A percentile compares a stretch with the other conserved stretches of the same genome.
These are phyloP conservation scores for Corella eumyota DNA, from an alignment of 23 tunicate genomes.

Conservation along the genomic window DNA sequence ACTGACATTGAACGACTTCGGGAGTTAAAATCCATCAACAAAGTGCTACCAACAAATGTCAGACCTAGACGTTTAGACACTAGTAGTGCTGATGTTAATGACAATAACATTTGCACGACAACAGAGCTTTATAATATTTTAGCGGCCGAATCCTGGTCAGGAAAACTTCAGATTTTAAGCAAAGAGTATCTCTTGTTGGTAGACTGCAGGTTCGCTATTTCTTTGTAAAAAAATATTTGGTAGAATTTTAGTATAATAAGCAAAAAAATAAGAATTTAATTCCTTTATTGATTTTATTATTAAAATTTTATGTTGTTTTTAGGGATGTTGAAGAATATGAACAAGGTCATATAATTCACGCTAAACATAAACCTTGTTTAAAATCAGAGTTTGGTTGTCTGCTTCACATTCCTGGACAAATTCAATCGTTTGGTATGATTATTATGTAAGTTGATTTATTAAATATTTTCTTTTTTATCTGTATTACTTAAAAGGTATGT, in stretches of 20 bases:
- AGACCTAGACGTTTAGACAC: slow-evolving; percentile 16
- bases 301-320: not conserved
- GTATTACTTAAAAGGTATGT: too few species aligned
- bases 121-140: slow-evolving; percentile 53
- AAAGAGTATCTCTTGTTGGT: slow-evolving; percentile 29
- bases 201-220: slow-evolving; percentile 92
- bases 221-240: too few species aligned
- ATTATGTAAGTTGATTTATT: slow-evolving; percentile 57
- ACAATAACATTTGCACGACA: slow-evolving; percentile 3
- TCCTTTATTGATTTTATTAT: too few species aligned
- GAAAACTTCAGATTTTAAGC: slow-evolving; percentile 17
- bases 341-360: slow-evolving; percentile 22
- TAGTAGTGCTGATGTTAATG: slow-evolving; percentile 5
- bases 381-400: slow-evolving; percentile 43
- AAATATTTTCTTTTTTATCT: too few species aligned
- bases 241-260: too few species aligned
- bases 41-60: too few species aligned
- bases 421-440: slow-evolving; percentile 33
- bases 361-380: slow-evolving; percentile 27
- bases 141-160: slow-evolving; percentile 56
- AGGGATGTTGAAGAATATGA: slow-evolving; percentile 23
- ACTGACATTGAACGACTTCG: too few species aligned
- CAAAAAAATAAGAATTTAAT: too few species aligned
- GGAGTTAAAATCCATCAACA: too few species aligned
- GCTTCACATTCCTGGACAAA: slow-evolving; percentile 22